These are phyloP conservation scores for Toxonevra muliebris DNA, from an alignment of 2,888 invertebrate species.

Conservation along the genomic window DNA sequence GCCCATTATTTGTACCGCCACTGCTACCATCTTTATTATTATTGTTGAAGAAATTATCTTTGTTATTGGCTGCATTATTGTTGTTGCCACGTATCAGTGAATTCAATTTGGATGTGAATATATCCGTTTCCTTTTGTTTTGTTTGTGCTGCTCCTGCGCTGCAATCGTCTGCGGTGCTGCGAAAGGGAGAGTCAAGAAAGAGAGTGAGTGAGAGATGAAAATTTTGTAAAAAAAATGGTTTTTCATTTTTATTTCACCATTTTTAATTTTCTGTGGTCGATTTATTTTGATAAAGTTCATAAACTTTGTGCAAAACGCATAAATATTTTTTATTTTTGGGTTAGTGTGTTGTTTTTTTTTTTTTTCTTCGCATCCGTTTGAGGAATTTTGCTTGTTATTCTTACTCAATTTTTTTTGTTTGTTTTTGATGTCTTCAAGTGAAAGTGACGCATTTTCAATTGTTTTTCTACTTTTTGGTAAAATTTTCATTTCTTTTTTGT, in stretches of 20 bases:
- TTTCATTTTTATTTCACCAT: neutral
- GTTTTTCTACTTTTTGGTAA: too few relatives aligned
- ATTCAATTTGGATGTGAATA: conserved; percentile 62
- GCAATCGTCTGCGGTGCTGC: conserved; percentile 70
- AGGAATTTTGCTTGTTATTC: too few relatives aligned
- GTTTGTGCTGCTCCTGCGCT: conserved; percentile 66
- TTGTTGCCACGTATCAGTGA: conserved; percentile 56
- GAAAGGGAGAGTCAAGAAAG: neutral
- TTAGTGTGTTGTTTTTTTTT: neutral
- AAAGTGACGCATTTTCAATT: conserved; percentile 5
- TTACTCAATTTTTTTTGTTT: neutral
- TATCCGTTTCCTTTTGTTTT: conserved; percentile 53
- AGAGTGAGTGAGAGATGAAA: neutral
- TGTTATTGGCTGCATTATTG: conserved; percentile 40
- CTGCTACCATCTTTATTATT: conserved; percentile 44
- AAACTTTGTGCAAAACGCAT: neutral
- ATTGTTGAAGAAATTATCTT: conserved; percentile 56
- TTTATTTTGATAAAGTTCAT: neutral
- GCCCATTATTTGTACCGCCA: conserved; percentile 39
- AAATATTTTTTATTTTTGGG: neutral
- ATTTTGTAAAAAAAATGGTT: neutral
- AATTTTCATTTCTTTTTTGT: neutral
- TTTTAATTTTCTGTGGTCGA: neutral
- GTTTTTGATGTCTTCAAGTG: neutral
- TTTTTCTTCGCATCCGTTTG: neutral